Percentiles rank a stretch among this genome's conserved stretches.
Conservation (phyloP, 2,113 vertebrate species). For the Phrynosoma platyrhinos region DNA sequence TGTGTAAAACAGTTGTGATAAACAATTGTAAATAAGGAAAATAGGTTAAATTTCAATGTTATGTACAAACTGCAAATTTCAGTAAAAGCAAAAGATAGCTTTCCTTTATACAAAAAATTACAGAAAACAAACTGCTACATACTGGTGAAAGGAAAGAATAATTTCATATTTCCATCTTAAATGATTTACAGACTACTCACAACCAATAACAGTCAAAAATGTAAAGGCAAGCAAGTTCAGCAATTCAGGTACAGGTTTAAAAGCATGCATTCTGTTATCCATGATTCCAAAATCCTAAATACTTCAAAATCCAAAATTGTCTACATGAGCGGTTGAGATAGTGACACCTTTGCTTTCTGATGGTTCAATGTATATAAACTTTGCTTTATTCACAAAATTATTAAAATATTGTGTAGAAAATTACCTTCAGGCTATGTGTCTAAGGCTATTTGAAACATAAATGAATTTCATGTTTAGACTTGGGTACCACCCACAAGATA, state of each 20-base stretch:
- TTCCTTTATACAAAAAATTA: not conserved
- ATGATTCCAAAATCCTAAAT: too few relatives aligned
- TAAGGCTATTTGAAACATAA: too few relatives aligned
- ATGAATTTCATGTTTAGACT: too few relatives aligned
- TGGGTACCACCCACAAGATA: too few relatives aligned
- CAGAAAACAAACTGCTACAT: not conserved
- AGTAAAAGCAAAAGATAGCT: not conserved
- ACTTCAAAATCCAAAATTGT: too few relatives aligned
- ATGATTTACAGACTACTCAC: not conserved
- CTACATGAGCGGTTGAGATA: too few relatives aligned
- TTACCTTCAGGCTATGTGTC: too few relatives aligned
- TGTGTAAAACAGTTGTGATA: not conserved
- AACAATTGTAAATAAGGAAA: not conserved
- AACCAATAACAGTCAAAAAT: not conserved
- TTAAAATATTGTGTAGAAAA: too few relatives aligned
- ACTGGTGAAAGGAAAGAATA: not conserved
- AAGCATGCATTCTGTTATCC: too few relatives aligned
- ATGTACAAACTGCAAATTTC: not conserved
- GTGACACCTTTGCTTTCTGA: too few relatives aligned
- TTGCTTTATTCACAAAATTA: too few relatives aligned
- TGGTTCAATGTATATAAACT: too few relatives aligned
- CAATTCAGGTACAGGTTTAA: not conserved
- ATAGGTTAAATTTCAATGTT: not conserved
- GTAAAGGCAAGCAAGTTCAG: not conserved
- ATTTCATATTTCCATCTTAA: not conserved